These are phyloP conservation scores for Proterorhinus semilunaris DNA, from an alignment of 2,113 vertebrate species.

Conservation along the genomic window DNA sequence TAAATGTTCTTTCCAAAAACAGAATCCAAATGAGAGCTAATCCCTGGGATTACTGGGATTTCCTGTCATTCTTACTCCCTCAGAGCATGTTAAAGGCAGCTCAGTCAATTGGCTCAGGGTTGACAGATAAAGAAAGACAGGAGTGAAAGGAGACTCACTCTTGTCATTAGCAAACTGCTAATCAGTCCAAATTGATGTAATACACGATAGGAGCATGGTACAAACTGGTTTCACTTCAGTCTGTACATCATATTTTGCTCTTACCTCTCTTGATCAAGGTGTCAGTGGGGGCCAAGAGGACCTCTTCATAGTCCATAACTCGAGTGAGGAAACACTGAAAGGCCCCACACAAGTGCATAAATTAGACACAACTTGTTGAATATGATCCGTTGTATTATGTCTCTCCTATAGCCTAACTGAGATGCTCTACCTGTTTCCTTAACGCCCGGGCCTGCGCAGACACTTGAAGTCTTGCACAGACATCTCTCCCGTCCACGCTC, in stretches of 20 bases:
- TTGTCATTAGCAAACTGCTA: not conserved
- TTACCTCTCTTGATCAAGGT: constrained; percentile 66
- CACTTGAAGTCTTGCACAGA: constrained; percentile 65
- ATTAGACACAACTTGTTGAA: not conserved
- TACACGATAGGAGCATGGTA: not conserved
- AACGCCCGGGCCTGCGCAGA: constrained; percentile 70
- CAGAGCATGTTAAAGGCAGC: constrained; percentile 58
- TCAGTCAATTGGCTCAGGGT: constrained; percentile 41
- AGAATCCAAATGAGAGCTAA: constrained; percentile 67
- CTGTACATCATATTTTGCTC: not conserved
- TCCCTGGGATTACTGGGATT: constrained; percentile 64
- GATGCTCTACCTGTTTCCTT: constrained; percentile 51
- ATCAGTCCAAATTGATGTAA: not conserved
- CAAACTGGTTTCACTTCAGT: not conserved
- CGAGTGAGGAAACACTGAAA: constrained; percentile 42
- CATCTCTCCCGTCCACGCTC: constrained; percentile 47
- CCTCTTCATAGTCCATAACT: constrained; percentile 79
- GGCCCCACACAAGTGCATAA: constrained; percentile 31
- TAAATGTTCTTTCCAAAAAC: constrained; percentile 54
- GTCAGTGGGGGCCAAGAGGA: constrained; percentile 51
- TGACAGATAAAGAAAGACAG: constrained; percentile 47
- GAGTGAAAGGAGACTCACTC: constrained; percentile 12
- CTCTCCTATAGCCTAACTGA: not conserved
- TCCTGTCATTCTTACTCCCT: constrained; percentile 70
- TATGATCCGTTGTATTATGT: not conserved